A percentile compares a stretch with the other conserved stretches of the same genome.
phyloP scores from a whole-genome alignment of 2,113 vertebrate species.

The Ctenodactylus gundi region DNA sequence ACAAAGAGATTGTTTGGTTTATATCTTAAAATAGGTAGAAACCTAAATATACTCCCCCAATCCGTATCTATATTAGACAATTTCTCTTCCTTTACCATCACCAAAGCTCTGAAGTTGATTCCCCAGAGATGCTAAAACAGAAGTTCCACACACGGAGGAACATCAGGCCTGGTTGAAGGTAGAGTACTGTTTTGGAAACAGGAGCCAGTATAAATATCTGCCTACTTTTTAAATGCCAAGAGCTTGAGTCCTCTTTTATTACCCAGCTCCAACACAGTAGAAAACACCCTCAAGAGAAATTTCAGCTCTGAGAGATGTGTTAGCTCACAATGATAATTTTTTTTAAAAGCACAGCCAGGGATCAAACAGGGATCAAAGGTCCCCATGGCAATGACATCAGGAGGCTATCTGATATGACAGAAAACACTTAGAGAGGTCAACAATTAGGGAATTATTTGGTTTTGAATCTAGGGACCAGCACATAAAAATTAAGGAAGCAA shows the following conservation, averaged over 20 bases:
- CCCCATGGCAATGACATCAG: background rate
- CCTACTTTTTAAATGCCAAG: background rate
- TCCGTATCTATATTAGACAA: background rate
- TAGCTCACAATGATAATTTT: no score
- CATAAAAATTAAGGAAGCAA: background rate
- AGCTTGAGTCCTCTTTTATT: background rate
- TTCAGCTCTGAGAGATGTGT: conserved; percentile 7
- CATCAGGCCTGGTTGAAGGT: background rate
- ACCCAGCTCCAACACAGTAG: background rate
- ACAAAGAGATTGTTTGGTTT: background rate
- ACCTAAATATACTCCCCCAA: background rate
- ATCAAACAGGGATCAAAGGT: no score
- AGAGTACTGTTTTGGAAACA: background rate
- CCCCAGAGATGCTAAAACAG: background rate
- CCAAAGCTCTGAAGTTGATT: background rate
- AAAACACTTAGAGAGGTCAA: background rate
- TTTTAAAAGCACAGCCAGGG: no score
- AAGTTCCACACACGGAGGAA: background rate
- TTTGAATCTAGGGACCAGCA: background rate
- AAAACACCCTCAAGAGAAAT: background rate
- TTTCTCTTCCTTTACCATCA: background rate
- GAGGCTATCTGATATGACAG: background rate
- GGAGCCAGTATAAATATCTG: background rate
- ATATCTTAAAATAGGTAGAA: background rate
- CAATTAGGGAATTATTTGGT: background rate